A percentile compares a stretch with the other conserved stretches of the same genome.
These are phyloP conservation scores for Phalanger gymnotis DNA, from an alignment of 2,797 vertebrate species.

Conservation along the genomic window DNA sequence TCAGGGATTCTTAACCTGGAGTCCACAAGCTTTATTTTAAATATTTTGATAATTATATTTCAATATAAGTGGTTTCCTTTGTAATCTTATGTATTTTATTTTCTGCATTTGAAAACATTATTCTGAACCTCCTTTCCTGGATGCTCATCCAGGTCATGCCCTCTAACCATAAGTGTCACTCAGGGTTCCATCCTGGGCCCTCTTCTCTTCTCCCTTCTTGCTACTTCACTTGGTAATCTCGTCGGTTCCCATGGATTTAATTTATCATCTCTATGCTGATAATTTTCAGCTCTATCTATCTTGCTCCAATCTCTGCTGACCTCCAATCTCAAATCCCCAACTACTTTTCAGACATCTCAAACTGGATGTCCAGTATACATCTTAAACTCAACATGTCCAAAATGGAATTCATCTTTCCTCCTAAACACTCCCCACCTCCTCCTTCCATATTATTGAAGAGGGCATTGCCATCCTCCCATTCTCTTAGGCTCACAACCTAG, in stretches of 20 bases:
- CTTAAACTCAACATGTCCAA: background rate
- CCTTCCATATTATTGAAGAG: background rate
- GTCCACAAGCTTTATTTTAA: background rate
- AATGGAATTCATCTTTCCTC: background rate
- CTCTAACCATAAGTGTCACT: background rate
- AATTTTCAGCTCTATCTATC: background rate
- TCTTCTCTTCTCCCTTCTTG: background rate
- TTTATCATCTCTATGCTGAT: background rate
- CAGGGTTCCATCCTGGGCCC: background rate
- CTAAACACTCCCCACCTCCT: background rate
- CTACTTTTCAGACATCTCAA: background rate
- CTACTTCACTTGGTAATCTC: background rate
- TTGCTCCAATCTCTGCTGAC: background rate
- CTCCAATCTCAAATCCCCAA: background rate
- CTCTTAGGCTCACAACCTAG: background rate
- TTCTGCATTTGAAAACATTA: background rate
- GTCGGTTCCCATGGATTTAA: background rate
- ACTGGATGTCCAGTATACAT: background rate
- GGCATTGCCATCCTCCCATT: background rate
- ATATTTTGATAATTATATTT: background rate
- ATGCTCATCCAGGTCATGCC: background rate
- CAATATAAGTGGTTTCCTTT: background rate
- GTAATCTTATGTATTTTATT: background rate
- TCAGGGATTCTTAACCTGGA: background rate
- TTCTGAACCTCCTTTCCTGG: background rate